Percentiles rank a stretch among this genome's conserved stretches.
phyloP scores from a whole-genome alignment of 2,113 vertebrate species.

The Barbus barbus region DNA sequence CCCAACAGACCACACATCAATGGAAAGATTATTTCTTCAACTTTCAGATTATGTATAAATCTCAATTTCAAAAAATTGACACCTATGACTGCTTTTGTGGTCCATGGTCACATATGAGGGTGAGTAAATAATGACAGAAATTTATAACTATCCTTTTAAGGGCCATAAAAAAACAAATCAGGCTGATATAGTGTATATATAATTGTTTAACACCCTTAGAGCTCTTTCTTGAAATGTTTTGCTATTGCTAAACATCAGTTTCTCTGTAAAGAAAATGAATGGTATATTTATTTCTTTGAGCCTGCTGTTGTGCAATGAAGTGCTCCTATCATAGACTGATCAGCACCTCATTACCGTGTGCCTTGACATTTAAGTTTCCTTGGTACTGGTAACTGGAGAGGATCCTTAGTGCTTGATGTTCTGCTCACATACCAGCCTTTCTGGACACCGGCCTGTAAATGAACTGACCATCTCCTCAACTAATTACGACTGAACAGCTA shows the following conservation, averaged over 20 bases:
- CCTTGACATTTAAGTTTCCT: constrained; percentile 50
- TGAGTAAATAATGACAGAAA: too few species aligned
- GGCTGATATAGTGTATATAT: too few species aligned
- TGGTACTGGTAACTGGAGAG: constrained; percentile 41
- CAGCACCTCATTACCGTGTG: not conserved
- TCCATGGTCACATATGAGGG: too few species aligned
- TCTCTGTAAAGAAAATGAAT: not conserved
- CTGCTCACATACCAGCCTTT: not conserved
- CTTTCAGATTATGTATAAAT: too few species aligned
- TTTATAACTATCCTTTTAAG: too few species aligned
- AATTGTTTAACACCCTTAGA: not conserved
- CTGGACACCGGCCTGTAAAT: not conserved
- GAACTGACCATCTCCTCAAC: not conserved
- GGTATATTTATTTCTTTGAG: not conserved
- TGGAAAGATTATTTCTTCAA: too few species aligned
- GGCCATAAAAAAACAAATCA: too few species aligned
- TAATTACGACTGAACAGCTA: not conserved
- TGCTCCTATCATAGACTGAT: too few species aligned
- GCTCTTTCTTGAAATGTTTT: not conserved
- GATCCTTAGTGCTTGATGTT: constrained; percentile 12
- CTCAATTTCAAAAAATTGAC: too few species aligned
- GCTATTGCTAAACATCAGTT: not conserved
- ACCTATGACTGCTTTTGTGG: too few species aligned
- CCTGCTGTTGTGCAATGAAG: too few species aligned
- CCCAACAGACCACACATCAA: too few species aligned